Conservation (phyloP, 1,140 invertebrate species). For the Achroia grisella region DNA sequence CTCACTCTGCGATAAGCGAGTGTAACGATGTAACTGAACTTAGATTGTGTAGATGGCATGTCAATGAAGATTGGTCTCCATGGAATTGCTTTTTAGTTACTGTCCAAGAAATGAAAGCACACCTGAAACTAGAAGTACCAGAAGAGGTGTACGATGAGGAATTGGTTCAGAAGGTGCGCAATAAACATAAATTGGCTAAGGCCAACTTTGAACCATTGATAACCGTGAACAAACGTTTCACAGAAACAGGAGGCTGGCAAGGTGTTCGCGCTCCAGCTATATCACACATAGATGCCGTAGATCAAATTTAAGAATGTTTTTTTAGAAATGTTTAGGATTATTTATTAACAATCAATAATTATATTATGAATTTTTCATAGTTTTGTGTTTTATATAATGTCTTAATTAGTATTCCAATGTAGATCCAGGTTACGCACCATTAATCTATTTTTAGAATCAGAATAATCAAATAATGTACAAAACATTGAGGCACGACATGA, state of each 20-base stretch:
- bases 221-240: conserved; percentile 50
- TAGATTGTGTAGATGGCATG: conserved; percentile 75
- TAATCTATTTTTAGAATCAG: no score
- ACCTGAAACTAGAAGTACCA: conserved; percentile 70
- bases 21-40: conserved; percentile 74
- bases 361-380: neutral
- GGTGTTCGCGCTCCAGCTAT: conserved; percentile 41
- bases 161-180: conserved; percentile 58
- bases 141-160: conserved; percentile 74
- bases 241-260: conserved; percentile 54
- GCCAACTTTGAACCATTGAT: conserved; percentile 62
- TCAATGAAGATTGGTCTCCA: conserved; percentile 78
- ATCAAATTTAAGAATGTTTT: conserved; percentile 4
- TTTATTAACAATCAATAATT: no score
- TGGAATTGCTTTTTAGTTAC: conserved; percentile 84
- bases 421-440: no score
- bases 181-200: conserved; percentile 63
- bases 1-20: conserved; percentile 78
- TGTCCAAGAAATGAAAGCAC: conserved; percentile 76
- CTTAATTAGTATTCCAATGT: no score
- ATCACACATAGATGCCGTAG: conserved; percentile 38
- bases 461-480: no score
- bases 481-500: no score
- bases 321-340: no score
- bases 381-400: neutral